phyloP scores from a whole-genome alignment of 2,888 invertebrate genomes.

The Andrena minutula region DNA sequence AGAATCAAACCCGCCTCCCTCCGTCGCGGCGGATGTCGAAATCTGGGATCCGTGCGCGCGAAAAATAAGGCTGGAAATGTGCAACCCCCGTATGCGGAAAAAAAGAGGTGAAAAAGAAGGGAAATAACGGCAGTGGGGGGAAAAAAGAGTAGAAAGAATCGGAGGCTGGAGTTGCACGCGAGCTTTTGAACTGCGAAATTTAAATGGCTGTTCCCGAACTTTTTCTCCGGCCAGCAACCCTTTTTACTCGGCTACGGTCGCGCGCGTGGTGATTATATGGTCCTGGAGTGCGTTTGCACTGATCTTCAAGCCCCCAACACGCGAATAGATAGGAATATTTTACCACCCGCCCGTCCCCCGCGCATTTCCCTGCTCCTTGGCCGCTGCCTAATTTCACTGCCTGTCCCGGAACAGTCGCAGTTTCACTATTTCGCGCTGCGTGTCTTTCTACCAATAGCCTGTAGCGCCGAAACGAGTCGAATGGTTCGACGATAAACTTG shows the following conservation, averaged over 20 bases:
- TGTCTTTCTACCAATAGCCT: no score
- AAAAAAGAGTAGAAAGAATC: conserved; percentile 21
- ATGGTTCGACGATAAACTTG: no score
- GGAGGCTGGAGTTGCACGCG: not conserved
- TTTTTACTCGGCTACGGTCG: conserved; percentile 26
- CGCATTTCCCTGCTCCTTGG: not conserved
- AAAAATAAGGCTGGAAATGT: not conserved
- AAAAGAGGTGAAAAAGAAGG: not conserved
- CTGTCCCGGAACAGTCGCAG: not conserved
- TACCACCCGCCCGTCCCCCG: not conserved
- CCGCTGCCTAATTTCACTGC: not conserved
- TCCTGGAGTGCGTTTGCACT: conserved; percentile 25
- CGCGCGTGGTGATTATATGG: conserved; percentile 35
- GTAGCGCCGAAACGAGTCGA: no score
- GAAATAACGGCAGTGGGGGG: not conserved
- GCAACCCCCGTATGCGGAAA: not conserved
- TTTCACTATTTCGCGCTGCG: no score
- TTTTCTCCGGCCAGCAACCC: conserved; percentile 7
- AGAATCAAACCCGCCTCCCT: not conserved
- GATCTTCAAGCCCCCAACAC: conserved; percentile 31
- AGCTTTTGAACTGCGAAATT: conserved; percentile 37
- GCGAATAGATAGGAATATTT: conserved; percentile 27
- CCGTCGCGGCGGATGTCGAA: not conserved
- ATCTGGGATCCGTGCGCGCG: not conserved
- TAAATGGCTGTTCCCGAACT: conserved; percentile 42